phyloP scores from a whole-genome alignment of 2,888 invertebrate species.

The Lycia hirtaria region DNA sequence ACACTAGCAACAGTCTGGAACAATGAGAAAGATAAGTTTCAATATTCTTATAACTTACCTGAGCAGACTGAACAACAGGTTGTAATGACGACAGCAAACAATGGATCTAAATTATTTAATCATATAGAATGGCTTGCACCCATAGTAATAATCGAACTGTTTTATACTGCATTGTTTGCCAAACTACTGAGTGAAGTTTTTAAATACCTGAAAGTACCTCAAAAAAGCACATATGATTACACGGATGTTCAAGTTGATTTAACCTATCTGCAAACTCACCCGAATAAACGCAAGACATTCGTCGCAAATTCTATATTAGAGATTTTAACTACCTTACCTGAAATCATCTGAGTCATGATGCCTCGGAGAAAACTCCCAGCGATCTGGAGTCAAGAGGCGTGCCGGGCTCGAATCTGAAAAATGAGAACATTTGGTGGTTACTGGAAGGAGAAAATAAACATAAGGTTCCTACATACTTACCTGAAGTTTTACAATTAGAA shows the following conservation, averaged over 20 bases:
- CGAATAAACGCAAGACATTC: background rate
- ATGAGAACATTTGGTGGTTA: conserved; percentile 11
- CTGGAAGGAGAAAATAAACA: conserved; percentile 4
- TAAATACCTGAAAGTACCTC: background rate
- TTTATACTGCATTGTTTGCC: background rate
- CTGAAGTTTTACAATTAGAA: conserved; percentile 6
- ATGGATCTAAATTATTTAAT: conserved; percentile 2
- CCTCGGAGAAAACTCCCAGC: conserved; percentile 36
- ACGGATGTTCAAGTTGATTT: background rate
- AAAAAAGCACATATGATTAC: background rate
- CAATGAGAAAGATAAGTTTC: background rate
- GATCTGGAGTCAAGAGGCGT: conserved; percentile 42
- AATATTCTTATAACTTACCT: background rate
- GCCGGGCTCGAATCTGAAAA: conserved; percentile 2
- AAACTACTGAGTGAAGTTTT: background rate
- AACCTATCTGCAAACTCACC: background rate
- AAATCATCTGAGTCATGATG: conserved; percentile 12
- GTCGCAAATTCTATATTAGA: background rate
- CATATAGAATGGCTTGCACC: conserved; percentile 9
- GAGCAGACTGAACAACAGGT: background rate
- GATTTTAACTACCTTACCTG: background rate
- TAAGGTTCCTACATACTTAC: conserved; percentile 3
- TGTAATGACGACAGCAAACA: background rate
- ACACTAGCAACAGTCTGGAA: background rate
- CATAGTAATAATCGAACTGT: background rate